Percentiles rank a stretch among this genome's conserved stretches.
phyloP scores from a whole-genome alignment of 1,140 invertebrate species.

The Caenorhabditis briggsae region DNA sequence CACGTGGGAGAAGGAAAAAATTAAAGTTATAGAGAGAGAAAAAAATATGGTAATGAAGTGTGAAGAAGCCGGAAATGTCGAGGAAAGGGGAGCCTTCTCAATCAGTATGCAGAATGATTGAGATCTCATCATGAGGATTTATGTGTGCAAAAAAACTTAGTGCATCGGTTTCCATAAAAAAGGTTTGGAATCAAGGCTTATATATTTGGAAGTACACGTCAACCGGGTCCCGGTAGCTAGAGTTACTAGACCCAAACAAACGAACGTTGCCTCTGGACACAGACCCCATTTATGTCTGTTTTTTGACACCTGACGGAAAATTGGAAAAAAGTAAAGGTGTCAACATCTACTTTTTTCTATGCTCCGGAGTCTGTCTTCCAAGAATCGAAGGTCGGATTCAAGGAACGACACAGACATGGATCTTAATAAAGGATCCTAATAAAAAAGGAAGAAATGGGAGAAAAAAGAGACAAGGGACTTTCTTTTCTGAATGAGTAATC shows the following conservation, averaged over 20 bases:
- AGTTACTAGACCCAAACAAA: neutral
- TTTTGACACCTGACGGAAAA: constrained; percentile 39
- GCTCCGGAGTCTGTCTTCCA: neutral
- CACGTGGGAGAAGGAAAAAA: neutral
- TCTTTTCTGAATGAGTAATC: constrained; percentile 21
- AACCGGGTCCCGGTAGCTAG: neutral
- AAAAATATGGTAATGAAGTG: constrained; percentile 33
- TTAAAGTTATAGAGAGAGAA: neutral
- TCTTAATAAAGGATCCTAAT: neutral
- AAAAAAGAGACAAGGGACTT: neutral
- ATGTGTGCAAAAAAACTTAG: neutral
- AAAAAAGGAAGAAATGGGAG: neutral
- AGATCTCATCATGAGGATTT: constrained; percentile 29
- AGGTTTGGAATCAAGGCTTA: neutral
- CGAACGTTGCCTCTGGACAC: constrained; percentile 30
- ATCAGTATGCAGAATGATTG: constrained; percentile 37
- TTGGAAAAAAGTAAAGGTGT: constrained; percentile 11
- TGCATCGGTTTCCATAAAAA: neutral
- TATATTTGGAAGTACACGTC: neutral
- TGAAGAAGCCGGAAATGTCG: constrained; percentile 31
- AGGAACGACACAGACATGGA: neutral
- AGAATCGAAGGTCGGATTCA: neutral
- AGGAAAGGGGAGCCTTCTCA: neutral
- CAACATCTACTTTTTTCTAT: neutral
- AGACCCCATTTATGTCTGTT: constrained; percentile 23